Base-by-base conservation (phyloP, 2,113 vertebrate species). In the Muntiacus reevesi region DNA sequence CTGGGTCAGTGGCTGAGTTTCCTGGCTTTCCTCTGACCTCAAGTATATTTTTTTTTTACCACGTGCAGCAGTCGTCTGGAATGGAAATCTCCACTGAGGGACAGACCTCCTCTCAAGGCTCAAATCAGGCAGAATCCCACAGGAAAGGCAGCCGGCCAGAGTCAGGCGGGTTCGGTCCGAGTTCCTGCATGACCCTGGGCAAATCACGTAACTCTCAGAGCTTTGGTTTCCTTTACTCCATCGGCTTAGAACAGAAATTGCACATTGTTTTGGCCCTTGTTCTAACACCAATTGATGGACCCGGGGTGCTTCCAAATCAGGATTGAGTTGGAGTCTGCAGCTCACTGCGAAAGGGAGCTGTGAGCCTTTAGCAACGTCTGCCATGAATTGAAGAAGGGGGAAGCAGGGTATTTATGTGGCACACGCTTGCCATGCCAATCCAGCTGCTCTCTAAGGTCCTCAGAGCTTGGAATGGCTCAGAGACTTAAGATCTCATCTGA, bases 81-180 rank as follows among this genome's bases (percentile, higher is more conserved):
- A 76, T 94, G 81, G 92, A 90, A 86, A 40, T 52, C 76, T 91
- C 93, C 85, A 45, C 40, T 13, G 47, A 89, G 64, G 47, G 78
- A 74, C 47, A 30, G 84, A 21, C 36, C 47, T 55, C 36, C 43
- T 83, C 71, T 59, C 8, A 7, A 0, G 2, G 55, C 67, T 23
- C 6, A 1, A 33, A 67, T 23, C 60, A 45, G 40, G 25, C 87
- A 54, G 83, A n/a, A 45, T n/a, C 79, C 85, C 50, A 64, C 30
- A 60, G 88, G 84, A 84, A 87, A 47, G 79, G 59, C 6, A 6
- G 17, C 55, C 87, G 76, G 40, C 62, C 13, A 6, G 45, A 36
- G 6, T 55, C 1, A 2, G 59, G 33, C 12, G 78, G 64, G 45
- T 11, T 33, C 0, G 2, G 60, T 43, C 21, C 0, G 57, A 45